Evolutionary conservation across 2,888 invertebrate species (phyloP).

Genomic region (Lasioglossum lativentre): DNA sequence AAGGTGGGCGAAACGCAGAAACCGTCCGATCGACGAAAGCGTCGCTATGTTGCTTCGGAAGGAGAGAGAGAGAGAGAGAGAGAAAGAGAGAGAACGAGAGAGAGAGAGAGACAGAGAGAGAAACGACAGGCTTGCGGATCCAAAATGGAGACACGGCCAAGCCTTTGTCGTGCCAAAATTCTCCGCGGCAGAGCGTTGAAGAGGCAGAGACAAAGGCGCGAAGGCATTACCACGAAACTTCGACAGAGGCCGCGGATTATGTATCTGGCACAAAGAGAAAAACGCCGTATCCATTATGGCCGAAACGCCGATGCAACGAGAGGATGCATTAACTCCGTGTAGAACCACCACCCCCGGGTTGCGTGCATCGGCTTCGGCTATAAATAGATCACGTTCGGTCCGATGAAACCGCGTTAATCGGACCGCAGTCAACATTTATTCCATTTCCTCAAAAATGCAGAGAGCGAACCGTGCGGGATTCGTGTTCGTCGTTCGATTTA

Average conservation of each 20-base stretch:
- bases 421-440: background rate
- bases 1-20: slow-evolving; percentile 27
- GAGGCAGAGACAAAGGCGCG: slow-evolving; percentile 54
- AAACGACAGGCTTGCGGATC: slow-evolving; percentile 68
- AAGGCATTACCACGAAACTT: slow-evolving; percentile 67
- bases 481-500: background rate
- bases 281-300: slow-evolving; percentile 66
- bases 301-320: slow-evolving; percentile 65
- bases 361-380: slow-evolving; percentile 46
- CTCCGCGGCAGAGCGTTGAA: slow-evolving; percentile 53
- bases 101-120: slow-evolving; percentile 57
- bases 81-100: background rate
- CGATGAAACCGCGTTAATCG: slow-evolving; percentile 15
- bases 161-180: slow-evolving; percentile 81
- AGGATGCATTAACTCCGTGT: slow-evolving; percentile 64
- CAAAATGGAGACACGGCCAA: slow-evolving; percentile 77
- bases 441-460: background rate
- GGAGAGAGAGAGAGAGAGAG: slow-evolving; percentile 52
- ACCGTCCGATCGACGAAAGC: slow-evolving; percentile 77
- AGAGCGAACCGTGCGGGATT: background rate
- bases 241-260: slow-evolving; percentile 65
- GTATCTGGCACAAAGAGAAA: slow-evolving; percentile 64
- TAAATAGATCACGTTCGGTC: slow-evolving; percentile 49
- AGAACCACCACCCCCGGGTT: slow-evolving; percentile 37
- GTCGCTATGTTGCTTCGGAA: slow-evolving; percentile 41